Evolutionary conservation across 2,888 invertebrate genomes (phyloP), one percentile per base, ranked within the genome.

Genomic region (Embidobia sp.): DNA sequence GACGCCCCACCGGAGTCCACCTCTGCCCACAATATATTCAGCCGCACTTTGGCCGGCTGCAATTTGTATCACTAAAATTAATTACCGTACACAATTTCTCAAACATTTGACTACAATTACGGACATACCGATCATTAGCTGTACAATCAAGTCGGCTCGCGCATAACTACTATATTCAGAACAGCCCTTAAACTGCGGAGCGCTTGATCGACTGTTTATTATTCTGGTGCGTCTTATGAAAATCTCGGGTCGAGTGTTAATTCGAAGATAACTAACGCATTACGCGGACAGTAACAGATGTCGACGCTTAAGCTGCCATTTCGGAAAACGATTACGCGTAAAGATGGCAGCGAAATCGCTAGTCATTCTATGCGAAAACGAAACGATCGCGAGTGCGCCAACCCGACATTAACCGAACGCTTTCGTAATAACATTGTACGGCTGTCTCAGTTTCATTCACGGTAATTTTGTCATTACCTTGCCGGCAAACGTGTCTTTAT

Each of bases 401-500:
- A 72, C 66, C 59, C 51, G 44, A 61, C 57, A 79, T 78, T 78
- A 73, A 35, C 18, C 48, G 15, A 49, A 37, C 72, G 42, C 53
- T 77, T 64, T 61, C 64, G 27, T 66, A 72, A 72, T 72, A 67
- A 67, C 48, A 72, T 80, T 76, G 73, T 72, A 63, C 44, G 48
- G 55, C 63, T 57, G 69, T 67, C 81, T 82, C 82, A 81, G 84
- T 82, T 81, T 80, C 79, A 76, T 63, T 70, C 78, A 77, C 75
- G 76, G 80, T 81, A 82, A 85, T 85, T 80, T 85, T 83, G 83
- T 83, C 82, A 84, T 84, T 82, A 84, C 78, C 77, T 79, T 67
- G 55, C 64, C 63, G 74, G 77, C 67, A 70, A 81, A 79, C 70
- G 82, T 81, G 75, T 80, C 78, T 84, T 83, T 84, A 83, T 84